These are phyloP conservation scores for Coptodon bakossiorum DNA, from an alignment of 2,113 vertebrate genomes.

Conservation along the genomic window DNA sequence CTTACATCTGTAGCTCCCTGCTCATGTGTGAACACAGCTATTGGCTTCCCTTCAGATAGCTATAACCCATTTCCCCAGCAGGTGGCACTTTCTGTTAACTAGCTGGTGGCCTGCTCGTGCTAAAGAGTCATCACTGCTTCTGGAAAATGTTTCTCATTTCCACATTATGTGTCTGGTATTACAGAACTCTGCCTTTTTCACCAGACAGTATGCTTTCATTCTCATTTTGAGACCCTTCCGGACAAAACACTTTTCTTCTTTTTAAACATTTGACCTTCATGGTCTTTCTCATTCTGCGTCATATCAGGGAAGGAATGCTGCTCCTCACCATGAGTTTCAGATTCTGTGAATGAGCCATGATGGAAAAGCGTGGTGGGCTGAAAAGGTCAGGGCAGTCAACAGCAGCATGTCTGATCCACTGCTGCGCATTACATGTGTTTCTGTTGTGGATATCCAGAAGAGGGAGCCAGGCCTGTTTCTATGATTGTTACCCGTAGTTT, in stretches of 20 bases:
- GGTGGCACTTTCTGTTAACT: slow-evolving; percentile 20
- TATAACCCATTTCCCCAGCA: slow-evolving; percentile 29
- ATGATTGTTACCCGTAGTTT: not conserved
- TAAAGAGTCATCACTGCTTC: not conserved
- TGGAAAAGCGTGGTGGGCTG: not conserved
- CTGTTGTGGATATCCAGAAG: slow-evolving; percentile 7
- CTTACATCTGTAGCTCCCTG: not conserved
- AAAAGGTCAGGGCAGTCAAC: not conserved
- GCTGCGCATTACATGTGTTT: not conserved
- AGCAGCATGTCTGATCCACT: not conserved
- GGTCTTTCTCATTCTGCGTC: not conserved
- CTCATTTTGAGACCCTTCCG: not conserved
- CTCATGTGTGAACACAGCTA: not conserved
- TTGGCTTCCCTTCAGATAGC: not conserved
- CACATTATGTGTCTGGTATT: not conserved
- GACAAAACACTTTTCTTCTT: slow-evolving; percentile 10
- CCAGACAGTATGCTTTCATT: not conserved
- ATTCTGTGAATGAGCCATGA: not conserved
- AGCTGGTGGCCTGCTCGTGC: not conserved
- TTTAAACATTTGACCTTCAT: slow-evolving; percentile 16
- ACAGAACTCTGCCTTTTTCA: not conserved
- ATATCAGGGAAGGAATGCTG: not conserved
- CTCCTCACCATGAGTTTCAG: not conserved
- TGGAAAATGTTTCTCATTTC: slow-evolving; percentile 63
- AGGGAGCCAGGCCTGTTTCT: slow-evolving; percentile 19